Percentiles rank a stretch among this genome's conserved stretches.
Evolutionary conservation across 2,797 vertebrate genomes (phyloP).

Genomic region (Lacerta bilineata): DNA sequence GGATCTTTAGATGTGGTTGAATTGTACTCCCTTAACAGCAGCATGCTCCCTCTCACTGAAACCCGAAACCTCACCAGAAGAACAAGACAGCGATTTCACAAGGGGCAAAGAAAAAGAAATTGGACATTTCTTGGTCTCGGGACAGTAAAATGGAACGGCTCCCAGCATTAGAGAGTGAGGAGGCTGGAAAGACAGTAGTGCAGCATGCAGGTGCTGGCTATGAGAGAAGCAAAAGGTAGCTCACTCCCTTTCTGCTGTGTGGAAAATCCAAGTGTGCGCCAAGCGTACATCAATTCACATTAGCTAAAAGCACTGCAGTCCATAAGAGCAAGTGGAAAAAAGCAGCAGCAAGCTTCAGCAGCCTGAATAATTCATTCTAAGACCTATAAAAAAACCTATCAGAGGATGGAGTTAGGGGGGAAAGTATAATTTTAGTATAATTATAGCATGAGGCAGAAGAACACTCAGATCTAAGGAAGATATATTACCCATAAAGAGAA

Average conservation of each 20-base stretch:
- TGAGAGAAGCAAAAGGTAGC: conserved; percentile 30
- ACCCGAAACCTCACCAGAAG: background rate
- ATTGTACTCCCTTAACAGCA: background rate
- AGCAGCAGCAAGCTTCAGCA: conserved; percentile 51
- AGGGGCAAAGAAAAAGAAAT: background rate
- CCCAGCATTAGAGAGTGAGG: background rate
- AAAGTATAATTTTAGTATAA: conserved; percentile 75
- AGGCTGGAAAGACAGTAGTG: background rate
- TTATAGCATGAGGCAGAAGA: conserved; percentile 72
- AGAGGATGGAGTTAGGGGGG: conserved; percentile 67
- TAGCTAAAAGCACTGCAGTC: conserved; percentile 39
- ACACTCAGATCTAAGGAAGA: conserved; percentile 63
- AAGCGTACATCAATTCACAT: background rate
- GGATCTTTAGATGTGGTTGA: background rate
- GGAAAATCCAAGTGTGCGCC: background rate
- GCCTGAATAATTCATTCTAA: conserved; percentile 75
- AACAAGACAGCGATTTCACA: conserved; percentile 12
- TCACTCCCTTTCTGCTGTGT: background rate
- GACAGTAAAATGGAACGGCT: background rate
- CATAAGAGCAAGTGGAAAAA: conserved; percentile 52
- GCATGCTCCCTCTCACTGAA: background rate
- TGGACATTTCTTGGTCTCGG: background rate
- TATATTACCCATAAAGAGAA: conserved; percentile 62
- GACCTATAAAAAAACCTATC: conserved; percentile 66
- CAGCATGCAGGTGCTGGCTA: background rate